These are phyloP conservation scores for Lepisosteus oculatus DNA, from an alignment of 2,113 vertebrate species.

Conservation along the genomic window DNA sequence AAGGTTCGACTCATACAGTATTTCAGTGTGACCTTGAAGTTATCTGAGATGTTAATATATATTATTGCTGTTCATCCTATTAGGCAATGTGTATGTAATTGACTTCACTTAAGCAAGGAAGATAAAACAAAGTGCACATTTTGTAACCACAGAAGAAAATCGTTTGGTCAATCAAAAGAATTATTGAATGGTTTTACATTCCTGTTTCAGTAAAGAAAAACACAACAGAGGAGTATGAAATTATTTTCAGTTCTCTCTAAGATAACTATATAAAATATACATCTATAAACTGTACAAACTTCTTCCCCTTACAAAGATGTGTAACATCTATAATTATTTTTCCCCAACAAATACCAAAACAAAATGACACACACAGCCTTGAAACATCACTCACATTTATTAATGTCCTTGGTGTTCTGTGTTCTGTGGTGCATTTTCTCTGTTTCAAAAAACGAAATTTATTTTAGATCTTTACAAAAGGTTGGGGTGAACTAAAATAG, in stretches of 20 bases:
- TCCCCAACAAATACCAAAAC: too few species aligned
- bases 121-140: slow-evolving; percentile 10
- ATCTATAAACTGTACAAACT: not conserved
- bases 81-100: slow-evolving; percentile 16
- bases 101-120: slow-evolving; percentile 11
- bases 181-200: not conserved
- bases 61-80: slow-evolving; percentile 23
- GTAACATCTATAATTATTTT: not conserved
- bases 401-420: too few species aligned
- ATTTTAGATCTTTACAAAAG: too few species aligned
- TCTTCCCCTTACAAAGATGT: too few species aligned
- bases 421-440: too few species aligned
- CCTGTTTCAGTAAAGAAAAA: not conserved
- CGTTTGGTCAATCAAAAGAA: not conserved
- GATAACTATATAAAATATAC: not conserved
- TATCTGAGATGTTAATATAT: slow-evolving; percentile 19
- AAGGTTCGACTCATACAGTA: slow-evolving; percentile 15
- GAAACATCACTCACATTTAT: too few species aligned
- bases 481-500: too few species aligned
- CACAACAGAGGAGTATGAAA: not conserved
- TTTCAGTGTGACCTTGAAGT: slow-evolving; percentile 5
- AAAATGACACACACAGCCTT: too few species aligned
- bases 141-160: slow-evolving; percentile 11
- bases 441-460: too few species aligned
- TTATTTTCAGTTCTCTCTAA: not conserved